Base-by-base conservation (phyloP, 2,888 invertebrate genomes). In the Heliothis peltigera region DNA sequence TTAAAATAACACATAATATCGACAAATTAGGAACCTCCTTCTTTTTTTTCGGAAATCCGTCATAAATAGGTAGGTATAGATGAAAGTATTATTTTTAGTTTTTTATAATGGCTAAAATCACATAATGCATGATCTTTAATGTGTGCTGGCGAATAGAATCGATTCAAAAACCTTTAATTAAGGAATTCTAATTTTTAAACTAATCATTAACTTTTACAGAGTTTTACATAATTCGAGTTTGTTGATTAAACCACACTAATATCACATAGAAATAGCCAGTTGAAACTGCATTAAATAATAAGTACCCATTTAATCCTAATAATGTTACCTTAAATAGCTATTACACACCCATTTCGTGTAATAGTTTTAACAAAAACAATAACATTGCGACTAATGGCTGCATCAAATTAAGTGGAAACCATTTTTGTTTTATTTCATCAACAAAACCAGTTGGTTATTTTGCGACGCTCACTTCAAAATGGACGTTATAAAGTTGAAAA, bases 401-500 rank as follows among this genome's bases (percentile, higher is more conserved):
- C 25, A 35, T 66, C 18, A 44, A 66, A 64, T 53, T 48, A 59
- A 69, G 17, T 44, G 42, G 28, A 58, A 63, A 42, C 47, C 21
- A 43, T 54, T 70, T 73, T 51, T 57, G 57, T 46, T 63, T 51
- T 5, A 49, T 35, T 48, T 48, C 25, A 52, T 39, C 22, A 47
- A 63, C 64, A 63, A 63, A 67, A 67, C 44, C 17, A 7, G 21
- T 43, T 68, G 39, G 52, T 57, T 63, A 52, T 64, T 60, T 58
- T 55, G 42, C 53, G 19, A 28, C 52, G 32, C 61, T 59, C 47
- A 42, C 49, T 77, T 70, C 52, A 59, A 77, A 75, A 63, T 1
- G 51, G 15, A 35, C 17, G 35, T 64, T 66, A 67, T 66, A 75
- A 60, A 53, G 56, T 70, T 51, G 8, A 48, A 70, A 72, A 62